Evolutionary conservation across 2,113 vertebrate genomes (phyloP), one percentile per base, ranked within the genome.

Genomic region (Dipodomys spectabilis): DNA sequence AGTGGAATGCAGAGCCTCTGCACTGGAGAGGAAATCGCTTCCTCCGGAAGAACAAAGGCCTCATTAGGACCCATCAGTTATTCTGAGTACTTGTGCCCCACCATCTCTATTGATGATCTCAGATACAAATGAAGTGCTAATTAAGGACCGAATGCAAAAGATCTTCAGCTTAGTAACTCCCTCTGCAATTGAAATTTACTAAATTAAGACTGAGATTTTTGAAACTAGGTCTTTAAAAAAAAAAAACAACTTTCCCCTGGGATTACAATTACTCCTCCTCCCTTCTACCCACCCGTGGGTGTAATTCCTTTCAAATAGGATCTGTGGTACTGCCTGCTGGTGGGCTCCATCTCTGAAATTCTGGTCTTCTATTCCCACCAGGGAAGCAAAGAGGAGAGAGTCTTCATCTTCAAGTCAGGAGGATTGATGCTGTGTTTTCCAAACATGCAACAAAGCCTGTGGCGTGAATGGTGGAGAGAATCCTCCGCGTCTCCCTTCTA

Each of bases 201-300:
- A 97, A 96, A 97, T 97, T 97, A 97, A 97, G 94, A 93, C 96
- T 96, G 92, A 96, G 82, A 82, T 73, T 93, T 97, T 95, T 90
- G 78, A 96, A 97, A 96, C 72, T 93, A 92, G 90, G 90, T 93
- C 94, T 96, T 96, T 35, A 15, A 93, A 96, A 94, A 96, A 87
- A 39, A 35, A 35, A 35, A 35, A 35, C 2, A 35, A 39, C 39
- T 39, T 39, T 39, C 39, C 74, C 25, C 53, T 57, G 53, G 53
- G 0, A 79, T 96, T 96, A 94, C 95, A 92, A 93, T 90, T 90
- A 90, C 22, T 81, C 91, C 91, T 92, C 92, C 72, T 93, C 72
- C 73, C 57, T 95, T 72, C 64, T 74, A 39, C 78, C 84, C 82
- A 92, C 84, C 90, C 91, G 78, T 82, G 30, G 30, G 19, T 49